Evolutionary conservation across 2,888 invertebrate genomes (phyloP), one percentile per base, ranked within the genome.

Genomic region (Phragmatobia fuliginosa): DNA sequence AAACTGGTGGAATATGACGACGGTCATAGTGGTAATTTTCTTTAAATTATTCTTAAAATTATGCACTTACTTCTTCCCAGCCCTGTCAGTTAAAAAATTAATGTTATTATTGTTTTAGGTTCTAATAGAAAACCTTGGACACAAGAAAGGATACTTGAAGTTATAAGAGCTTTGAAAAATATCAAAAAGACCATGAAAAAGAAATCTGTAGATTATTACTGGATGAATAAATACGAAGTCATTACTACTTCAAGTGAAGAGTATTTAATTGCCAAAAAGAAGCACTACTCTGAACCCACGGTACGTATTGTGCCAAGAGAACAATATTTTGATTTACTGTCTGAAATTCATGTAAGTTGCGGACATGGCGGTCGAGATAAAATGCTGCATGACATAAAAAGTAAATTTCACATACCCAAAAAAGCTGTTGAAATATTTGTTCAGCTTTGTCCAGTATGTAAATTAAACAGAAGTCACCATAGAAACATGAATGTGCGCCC

Each of bases 341-440:
- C 41, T 25, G 52, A 66, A 41, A 52, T 63, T 0, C 75, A 75
- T 49, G n/a, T 14, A 36, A 21, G 45, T 14, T 64, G 66, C 21
- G 58, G 49, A 14, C 75, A 74, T 36, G 71, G 75, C 3, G 75
- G 71, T 1, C 68, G 71, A 52, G 75, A 75, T 32, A 71, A 71
- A 71, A 68, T 74, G 28, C 11, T 68, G 8, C 28, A 25, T 3
- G 28, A 14, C 3, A 18, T 64, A 32, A 71, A 68, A 62, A 63
- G 38, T 18, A 71, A 41, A 74, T 74, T 60, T n/a, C 70, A 68
- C 56, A 75, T 75, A 45, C 75, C 74, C 14, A 75, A 68, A 56
- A 74, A 74, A 61, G 74, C 75, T 21, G 58, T 75, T 21, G 66
- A 66, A 25, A 63, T 75, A 11, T 72, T 49, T 58, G 72, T 72